Evolutionary conservation across 2,888 invertebrate genomes (phyloP), one percentile per base, ranked within the genome.

Genomic region (Cataglyphis livida): DNA sequence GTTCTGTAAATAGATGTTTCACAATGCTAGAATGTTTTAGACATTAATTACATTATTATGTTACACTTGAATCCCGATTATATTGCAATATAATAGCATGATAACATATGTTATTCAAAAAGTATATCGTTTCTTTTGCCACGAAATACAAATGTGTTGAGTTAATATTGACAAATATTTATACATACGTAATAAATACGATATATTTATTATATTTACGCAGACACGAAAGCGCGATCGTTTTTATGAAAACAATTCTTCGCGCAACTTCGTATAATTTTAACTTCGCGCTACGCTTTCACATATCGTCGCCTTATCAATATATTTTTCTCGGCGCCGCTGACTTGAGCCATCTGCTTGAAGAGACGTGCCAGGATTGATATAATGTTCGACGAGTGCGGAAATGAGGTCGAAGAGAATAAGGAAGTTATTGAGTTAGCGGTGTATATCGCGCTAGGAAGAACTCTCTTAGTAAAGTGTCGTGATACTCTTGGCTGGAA

Each of bases 351-450:
- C 81, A 83, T 85, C 88, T 54, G 82, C 82, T 89, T 89, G 89
- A 85, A 87, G 71, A 79, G 84, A 78, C 76, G 65, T 83, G 83
- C 82, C 79, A 66, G 59, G 78, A 65, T 79, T 79, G 85, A 89
- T 87, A 71, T 87, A 89, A 84, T 82, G 79, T 85, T 83, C 83
- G 84, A 84, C 79, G 79, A 71, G 75, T 41, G 48, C 75, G 57
- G 66, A 81, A 86, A 87, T 32, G 84, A 85, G 88, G 88, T 87
- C 83, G 84, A 82, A 85, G 73, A 84, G 83, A 89, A 89, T 89
- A 87, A 89, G 90, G 84, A 86, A 86, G 82, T 89, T 89, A 89
- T 89, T 88, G 88, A 90, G 86, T 89, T 89, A 89, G 85, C 86
- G 83, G 84, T 85, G 85, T 87, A 88, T 87, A 88, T 88, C 88